phyloP scores from a whole-genome alignment of 2,888 invertebrate genomes.

The Ophraella communa region DNA sequence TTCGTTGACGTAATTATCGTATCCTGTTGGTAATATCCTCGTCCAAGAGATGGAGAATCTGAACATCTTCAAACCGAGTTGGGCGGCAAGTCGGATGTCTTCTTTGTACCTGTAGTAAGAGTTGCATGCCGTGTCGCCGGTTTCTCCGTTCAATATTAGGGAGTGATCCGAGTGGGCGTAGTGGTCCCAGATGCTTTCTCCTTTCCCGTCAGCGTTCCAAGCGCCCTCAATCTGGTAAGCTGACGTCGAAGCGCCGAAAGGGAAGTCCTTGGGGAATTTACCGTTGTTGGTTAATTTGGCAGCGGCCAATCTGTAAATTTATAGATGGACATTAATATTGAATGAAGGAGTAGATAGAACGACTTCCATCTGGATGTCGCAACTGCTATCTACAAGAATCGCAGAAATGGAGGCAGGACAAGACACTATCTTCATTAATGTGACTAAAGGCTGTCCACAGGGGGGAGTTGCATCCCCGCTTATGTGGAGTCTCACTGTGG shows the following conservation, averaged over 20 bases:
- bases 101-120: conserved; percentile 68
- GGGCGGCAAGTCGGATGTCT: conserved; percentile 64
- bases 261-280: conserved; percentile 41
- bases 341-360: too few relatives aligned
- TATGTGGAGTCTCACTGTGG: too few relatives aligned
- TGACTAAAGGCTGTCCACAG: too few relatives aligned
- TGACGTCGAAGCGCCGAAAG: conserved; percentile 34
- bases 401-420: too few relatives aligned
- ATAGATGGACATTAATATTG: neutral
- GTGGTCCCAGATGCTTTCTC: conserved; percentile 72
- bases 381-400: too few relatives aligned
- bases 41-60: conserved; percentile 72
- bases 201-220: conserved; percentile 60
- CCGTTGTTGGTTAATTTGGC: conserved; percentile 39
- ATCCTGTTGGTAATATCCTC: conserved; percentile 73
- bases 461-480: too few relatives aligned
- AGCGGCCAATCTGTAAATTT: neutral
- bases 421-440: too few relatives aligned
- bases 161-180: conserved; percentile 64
- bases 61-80: conserved; percentile 64
- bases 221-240: conserved; percentile 45
- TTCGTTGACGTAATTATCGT: conserved; percentile 70
- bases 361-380: too few relatives aligned
- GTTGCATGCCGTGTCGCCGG: conserved; percentile 72
- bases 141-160: conserved; percentile 49